phyloP scores from a whole-genome alignment of 2,797 vertebrate species.

The Halcyon leucocephala region DNA sequence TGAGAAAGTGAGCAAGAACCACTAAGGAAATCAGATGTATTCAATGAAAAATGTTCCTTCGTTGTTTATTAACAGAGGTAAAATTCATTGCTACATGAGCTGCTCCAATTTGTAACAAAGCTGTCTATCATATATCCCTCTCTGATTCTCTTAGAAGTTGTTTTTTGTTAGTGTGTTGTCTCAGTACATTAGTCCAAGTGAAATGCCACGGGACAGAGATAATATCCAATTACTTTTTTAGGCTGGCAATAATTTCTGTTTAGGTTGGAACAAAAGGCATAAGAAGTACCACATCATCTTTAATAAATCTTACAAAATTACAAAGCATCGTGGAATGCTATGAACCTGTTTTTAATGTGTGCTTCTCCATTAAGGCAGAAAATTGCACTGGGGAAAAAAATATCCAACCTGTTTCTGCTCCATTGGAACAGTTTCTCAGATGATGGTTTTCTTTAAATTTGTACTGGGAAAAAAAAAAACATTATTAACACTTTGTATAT shows the following conservation, averaged over 20 bases:
- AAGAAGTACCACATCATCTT: constrained; percentile 44
- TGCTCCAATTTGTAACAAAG: not conserved
- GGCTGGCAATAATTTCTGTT: constrained; percentile 44
- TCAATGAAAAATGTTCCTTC: not conserved
- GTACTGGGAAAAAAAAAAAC: not conserved
- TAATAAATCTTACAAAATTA: constrained; percentile 56
- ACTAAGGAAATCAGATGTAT: not conserved
- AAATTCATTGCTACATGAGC: not conserved
- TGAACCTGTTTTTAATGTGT: constrained; percentile 50
- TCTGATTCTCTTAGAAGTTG: not conserved
- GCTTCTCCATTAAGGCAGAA: constrained; percentile 63
- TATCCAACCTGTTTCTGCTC: constrained; percentile 37
- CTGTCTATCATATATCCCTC: not conserved
- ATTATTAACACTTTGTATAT: not conserved
- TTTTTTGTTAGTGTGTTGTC: not conserved
- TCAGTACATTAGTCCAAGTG: not conserved
- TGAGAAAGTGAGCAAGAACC: not conserved
- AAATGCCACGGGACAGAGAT: not conserved
- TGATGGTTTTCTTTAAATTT: constrained; percentile 38
- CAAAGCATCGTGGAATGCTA: constrained; percentile 1
- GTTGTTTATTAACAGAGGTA: not conserved
- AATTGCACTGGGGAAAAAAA: constrained; percentile 60
- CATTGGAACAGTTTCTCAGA: constrained; percentile 46
- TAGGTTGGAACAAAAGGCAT: not conserved
- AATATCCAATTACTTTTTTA: constrained; percentile 30